Evolutionary conservation across 2,113 vertebrate species (phyloP).

Genomic region (Cardinalis cardinalis): DNA sequence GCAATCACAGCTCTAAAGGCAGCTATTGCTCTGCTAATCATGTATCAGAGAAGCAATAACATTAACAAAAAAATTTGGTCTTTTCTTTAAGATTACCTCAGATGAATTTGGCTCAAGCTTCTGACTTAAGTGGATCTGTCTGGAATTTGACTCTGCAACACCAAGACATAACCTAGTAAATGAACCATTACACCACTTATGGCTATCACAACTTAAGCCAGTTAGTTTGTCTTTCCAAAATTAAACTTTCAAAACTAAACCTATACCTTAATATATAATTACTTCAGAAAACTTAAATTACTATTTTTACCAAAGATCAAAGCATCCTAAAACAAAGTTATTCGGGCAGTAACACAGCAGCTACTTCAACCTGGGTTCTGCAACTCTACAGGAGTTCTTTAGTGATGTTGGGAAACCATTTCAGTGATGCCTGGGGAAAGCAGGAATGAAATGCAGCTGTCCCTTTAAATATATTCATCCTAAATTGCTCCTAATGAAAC

Average conservation of each 20-base stretch:
- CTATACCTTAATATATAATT: neutral
- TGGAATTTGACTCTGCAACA: slow-evolving; percentile 70
- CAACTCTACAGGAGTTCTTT: neutral
- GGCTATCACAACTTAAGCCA: slow-evolving; percentile 47
- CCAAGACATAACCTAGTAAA: slow-evolving; percentile 61
- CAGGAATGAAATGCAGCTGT: neutral
- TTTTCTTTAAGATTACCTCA: slow-evolving; percentile 71
- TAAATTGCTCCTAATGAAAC: neutral
- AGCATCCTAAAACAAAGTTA: neutral
- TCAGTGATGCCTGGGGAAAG: neutral
- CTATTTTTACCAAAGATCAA: slow-evolving; percentile 2
- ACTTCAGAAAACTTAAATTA: slow-evolving; percentile 6
- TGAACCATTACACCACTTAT: slow-evolving; percentile 45
- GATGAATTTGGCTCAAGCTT: slow-evolving; percentile 71
- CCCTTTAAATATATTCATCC: neutral
- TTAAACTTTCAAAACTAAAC: slow-evolving; percentile 41
- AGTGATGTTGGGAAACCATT: neutral
- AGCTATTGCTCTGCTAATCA: slow-evolving; percentile 40
- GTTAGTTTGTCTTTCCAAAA: slow-evolving; percentile 35
- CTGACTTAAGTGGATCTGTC: slow-evolving; percentile 69
- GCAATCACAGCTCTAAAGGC: slow-evolving; percentile 25
- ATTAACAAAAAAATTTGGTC: slow-evolving; percentile 28
- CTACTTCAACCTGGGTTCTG: neutral
- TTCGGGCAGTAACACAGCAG: neutral
- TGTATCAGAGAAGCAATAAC: slow-evolving; percentile 40